Percentiles rank a stretch among this genome's conserved stretches.
Evolutionary conservation across 2,797 vertebrate genomes (phyloP).

Genomic region (Amphiprion clarkii): DNA sequence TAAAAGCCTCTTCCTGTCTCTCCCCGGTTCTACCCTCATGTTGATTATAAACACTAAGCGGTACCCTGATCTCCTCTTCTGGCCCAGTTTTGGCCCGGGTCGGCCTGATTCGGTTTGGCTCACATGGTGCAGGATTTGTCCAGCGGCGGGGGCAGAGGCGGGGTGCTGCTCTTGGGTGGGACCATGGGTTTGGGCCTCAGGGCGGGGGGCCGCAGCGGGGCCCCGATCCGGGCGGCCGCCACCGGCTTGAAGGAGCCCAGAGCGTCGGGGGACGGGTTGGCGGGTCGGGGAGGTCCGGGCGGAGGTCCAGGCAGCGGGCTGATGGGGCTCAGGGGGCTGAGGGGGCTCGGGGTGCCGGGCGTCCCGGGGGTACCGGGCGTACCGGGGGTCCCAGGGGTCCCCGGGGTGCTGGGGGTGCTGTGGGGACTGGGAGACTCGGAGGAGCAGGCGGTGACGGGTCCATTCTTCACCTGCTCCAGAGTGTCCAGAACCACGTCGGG

Average conservation of each 20-base stretch:
- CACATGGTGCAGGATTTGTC: slow-evolving; percentile 99
- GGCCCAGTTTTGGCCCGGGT: slow-evolving; percentile 78
- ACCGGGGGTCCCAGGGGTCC: slow-evolving; percentile 80
- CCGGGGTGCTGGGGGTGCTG: slow-evolving; percentile 86
- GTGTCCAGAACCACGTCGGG: slow-evolving; percentile 98
- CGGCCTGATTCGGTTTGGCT: slow-evolving; percentile 82
- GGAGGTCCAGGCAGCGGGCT: slow-evolving; percentile 92
- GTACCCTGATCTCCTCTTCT: slow-evolving; percentile 85
- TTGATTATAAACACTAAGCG: slow-evolving; percentile 75
- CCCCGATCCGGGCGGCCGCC: slow-evolving; percentile 90
- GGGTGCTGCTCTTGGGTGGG: slow-evolving; percentile 94
- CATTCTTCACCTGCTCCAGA: slow-evolving; percentile 94
- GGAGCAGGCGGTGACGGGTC: slow-evolving; percentile 81
- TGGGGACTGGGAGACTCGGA: slow-evolving; percentile 88
- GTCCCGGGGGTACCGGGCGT: slow-evolving; percentile 88
- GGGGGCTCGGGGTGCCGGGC: slow-evolving; percentile 91
- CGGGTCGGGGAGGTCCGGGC: slow-evolving; percentile 70
- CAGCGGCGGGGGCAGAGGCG: slow-evolving; percentile 88
- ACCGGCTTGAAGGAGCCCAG: slow-evolving; percentile 94
- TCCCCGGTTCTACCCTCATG: slow-evolving; percentile 76
- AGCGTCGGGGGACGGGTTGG: slow-evolving; percentile 91
- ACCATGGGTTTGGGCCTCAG: slow-evolving; percentile 96
- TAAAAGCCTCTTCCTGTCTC: slow-evolving; percentile 71
- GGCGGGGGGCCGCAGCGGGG: slow-evolving; percentile 94
- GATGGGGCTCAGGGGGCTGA: slow-evolving; percentile 94